Conservation (phyloP, 2,888 invertebrate genomes). For the Metallyticus violacea region DNA sequence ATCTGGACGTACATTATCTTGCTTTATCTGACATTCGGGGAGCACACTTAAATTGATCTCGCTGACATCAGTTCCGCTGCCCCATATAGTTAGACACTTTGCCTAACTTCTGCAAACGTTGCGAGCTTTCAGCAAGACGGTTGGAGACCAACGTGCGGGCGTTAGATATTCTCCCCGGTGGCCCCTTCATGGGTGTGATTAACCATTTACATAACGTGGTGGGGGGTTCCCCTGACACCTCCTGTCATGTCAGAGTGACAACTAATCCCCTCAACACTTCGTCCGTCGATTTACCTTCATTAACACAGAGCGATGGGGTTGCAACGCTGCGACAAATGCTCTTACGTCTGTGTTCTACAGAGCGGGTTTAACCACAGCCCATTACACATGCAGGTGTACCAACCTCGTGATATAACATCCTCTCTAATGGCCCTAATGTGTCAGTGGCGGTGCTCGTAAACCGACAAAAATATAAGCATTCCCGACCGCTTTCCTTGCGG, state of each 20-base stretch:
- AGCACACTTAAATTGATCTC: background rate
- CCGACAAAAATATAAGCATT: background rate
- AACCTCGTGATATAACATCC: background rate
- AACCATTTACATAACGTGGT: background rate
- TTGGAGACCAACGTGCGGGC: background rate
- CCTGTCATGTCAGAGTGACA: background rate
- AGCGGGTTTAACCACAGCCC: background rate
- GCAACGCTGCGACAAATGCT: background rate
- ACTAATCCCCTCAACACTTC: background rate
- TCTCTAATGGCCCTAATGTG: background rate
- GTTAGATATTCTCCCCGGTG: background rate
- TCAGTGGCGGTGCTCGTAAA: background rate
- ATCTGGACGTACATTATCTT: background rate
- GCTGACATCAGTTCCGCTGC: background rate
- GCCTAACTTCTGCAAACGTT: background rate
- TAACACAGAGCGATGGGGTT: background rate
- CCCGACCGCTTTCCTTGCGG: too few relatives aligned
- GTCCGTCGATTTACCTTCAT: background rate
- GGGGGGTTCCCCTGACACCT: background rate
- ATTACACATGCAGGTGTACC: background rate
- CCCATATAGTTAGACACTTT: background rate
- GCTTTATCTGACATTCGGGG: background rate
- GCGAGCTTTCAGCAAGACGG: background rate
- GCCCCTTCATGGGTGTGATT: background rate
- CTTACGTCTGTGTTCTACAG: background rate